Base-by-base conservation (phyloP, 2,888 invertebrate genomes). In the Ophioninae sp. region DNA sequence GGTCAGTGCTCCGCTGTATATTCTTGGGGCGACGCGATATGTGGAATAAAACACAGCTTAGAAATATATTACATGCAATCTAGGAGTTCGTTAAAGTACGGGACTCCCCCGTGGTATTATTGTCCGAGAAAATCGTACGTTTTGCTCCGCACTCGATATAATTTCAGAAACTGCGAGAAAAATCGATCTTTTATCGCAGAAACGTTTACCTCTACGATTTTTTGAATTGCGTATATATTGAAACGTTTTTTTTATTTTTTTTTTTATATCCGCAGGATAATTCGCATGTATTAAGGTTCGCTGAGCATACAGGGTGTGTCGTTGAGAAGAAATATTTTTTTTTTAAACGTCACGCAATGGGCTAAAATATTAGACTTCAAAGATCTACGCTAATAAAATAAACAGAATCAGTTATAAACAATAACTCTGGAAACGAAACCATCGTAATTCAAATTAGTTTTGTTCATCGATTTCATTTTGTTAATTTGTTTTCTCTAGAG, bases 11-110 rank as follows among this genome's bases (percentile, higher is more conserved):
- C 50, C 6, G 61, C 62, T 80, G 68, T 74, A 61, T 77, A 70
- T 70, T 61, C 69, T 41, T 44, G 41, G 69, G 44, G 44, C 77
- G 21, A 77, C 30, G 50, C 73, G 68, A 50, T 30, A 39, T 39
- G 62, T 62, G 64, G 68, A 79, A 79, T 75, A 84, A 84, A 84
- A 67, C 75, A 65, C 44, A 70, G 70, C 74, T 81, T 65, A 37
- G 39, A 68, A 68, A 61, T 50, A 41, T 67, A 61, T 56, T 62
- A 73, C n/a, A 61, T 73, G 62, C 67, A 67, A 79, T 73, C 72
- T 57, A 57, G 65, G 20, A 73, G 73, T 73, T 30, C 57, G 72
- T 59, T 68, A 73, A 30, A 67, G 41, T 20, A 21, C n/a, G 37
- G 56, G 50, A 30, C 21, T 39, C 30, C 57, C 56, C 17, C n/a